These are phyloP conservation scores for Plodia interpunctella DNA, from an alignment of 1,140 invertebrate species.

Conservation along the genomic window DNA sequence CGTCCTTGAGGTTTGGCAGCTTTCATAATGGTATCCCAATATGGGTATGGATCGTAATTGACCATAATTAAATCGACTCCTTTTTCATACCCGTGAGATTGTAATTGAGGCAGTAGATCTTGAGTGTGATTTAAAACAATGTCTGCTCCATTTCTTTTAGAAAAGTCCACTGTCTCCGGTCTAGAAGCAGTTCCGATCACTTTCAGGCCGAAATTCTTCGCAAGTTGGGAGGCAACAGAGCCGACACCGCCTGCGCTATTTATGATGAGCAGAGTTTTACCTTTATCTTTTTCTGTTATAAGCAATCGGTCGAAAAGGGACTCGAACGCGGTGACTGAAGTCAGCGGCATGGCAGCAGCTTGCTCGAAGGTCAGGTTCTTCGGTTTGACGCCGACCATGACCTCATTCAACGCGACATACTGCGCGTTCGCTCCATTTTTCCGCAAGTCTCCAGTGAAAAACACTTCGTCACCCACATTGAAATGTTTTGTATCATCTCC, in stretches of 20 bases:
- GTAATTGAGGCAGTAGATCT: constrained; percentile 50
- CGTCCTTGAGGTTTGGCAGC: constrained; percentile 58
- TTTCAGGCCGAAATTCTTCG: constrained; percentile 47
- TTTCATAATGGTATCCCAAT: constrained; percentile 60
- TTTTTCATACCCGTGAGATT: constrained; percentile 36
- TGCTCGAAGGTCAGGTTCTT: constrained; percentile 60
- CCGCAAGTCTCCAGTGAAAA: constrained; percentile 53
- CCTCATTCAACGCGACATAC: constrained; percentile 54
- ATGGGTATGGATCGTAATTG: constrained; percentile 62
- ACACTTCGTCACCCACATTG: constrained; percentile 56
- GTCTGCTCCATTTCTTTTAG: constrained; percentile 41
- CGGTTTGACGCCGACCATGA: constrained; percentile 52
- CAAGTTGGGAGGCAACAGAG: constrained; percentile 56
- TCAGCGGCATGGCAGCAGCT: constrained; percentile 62
- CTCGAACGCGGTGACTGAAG: constrained; percentile 56
- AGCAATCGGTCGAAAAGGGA: constrained; percentile 46
- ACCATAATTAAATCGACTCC: constrained; percentile 61
- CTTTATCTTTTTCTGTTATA: constrained; percentile 53
- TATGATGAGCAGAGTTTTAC: constrained; percentile 57
- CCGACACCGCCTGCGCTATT: constrained; percentile 66
- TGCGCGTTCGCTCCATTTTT: constrained; percentile 59
- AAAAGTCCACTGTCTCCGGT: constrained; percentile 45
- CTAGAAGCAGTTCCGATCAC: constrained; percentile 65
- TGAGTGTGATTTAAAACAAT: constrained; percentile 53
- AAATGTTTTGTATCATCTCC: constrained; percentile 40